phyloP scores from a whole-genome alignment of 2,113 vertebrate genomes.

The Zingel zingel region DNA sequence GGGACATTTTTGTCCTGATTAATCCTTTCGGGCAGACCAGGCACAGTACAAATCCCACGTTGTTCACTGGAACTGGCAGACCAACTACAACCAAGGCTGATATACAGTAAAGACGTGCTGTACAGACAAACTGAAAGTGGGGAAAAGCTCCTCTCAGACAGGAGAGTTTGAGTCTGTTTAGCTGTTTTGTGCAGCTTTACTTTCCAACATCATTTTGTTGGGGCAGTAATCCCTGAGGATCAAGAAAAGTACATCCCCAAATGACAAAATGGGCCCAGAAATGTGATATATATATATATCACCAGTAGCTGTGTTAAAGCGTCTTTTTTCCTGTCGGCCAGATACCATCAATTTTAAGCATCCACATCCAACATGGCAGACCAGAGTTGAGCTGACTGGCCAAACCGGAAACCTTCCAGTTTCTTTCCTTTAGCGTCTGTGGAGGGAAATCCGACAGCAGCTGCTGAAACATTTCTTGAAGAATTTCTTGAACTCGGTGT shows the following conservation, averaged over 20 bases:
- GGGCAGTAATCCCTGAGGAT: not conserved
- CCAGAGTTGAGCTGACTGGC: not conserved
- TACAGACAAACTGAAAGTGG: not conserved
- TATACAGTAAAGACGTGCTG: not conserved
- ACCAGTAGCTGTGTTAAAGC: not conserved
- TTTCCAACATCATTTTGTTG: not conserved
- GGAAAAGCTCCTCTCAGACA: not conserved
- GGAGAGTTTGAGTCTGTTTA: not conserved
- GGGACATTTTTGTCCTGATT: conserved; percentile 13
- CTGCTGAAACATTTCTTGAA: conserved; percentile 89
- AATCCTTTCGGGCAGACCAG: conserved; percentile 23
- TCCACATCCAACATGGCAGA: not conserved
- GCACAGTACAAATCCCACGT: conserved; percentile 16
- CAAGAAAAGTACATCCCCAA: not conserved
- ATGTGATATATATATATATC: not conserved
- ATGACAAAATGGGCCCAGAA: not conserved
- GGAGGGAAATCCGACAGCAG: conserved; percentile 69
- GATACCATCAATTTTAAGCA: not conserved
- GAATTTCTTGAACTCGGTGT: conserved; percentile 92
- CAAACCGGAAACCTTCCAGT: not conserved
- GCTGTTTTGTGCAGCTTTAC: conserved; percentile 19
- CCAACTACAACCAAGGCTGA: not conserved
- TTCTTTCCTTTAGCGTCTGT: not conserved
- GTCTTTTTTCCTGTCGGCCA: not conserved
- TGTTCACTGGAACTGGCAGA: not conserved